A percentile compares a stretch with the other conserved stretches of the same genome.
Conservation (phyloP, 2,113 vertebrate species). For the Atractosteus spatula region DNA sequence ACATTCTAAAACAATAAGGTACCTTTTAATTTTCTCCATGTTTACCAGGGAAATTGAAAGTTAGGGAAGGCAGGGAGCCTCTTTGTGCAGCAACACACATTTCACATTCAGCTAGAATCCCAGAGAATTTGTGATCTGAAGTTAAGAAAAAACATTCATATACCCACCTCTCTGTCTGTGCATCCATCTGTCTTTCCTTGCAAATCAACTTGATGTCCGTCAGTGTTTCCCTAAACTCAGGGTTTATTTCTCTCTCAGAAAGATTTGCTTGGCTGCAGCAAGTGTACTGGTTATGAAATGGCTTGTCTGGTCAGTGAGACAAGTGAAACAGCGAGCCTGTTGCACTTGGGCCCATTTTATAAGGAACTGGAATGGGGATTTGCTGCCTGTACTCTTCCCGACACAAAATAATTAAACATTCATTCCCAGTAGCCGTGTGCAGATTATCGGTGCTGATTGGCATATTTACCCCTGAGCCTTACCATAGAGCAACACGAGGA, state of each 20-base stretch:
- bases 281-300: slow-evolving; percentile 51
- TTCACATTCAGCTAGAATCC: no score
- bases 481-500: no score
- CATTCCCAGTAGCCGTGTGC: slow-evolving; percentile 24
- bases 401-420: slow-evolving; percentile 46
- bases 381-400: slow-evolving; percentile 30
- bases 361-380: slow-evolving; percentile 36
- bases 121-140: neutral
- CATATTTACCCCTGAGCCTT: neutral
- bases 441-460: slow-evolving; percentile 27
- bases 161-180: neutral
- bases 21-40: no score
- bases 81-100: no score
- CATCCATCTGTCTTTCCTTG: neutral
- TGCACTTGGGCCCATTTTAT: slow-evolving; percentile 53
- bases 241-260: neutral
- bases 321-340: slow-evolving; percentile 51
- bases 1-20: neutral
- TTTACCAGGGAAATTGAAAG: no score
- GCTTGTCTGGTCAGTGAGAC: slow-evolving; percentile 54
- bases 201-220: neutral
- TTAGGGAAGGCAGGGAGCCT: no score
- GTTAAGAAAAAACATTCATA: neutral
- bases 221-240: neutral
- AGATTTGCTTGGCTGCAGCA: slow-evolving; percentile 30